Evolutionary conservation across 1,140 invertebrate species (phyloP).

Genomic region (Lucilia sericata): DNA sequence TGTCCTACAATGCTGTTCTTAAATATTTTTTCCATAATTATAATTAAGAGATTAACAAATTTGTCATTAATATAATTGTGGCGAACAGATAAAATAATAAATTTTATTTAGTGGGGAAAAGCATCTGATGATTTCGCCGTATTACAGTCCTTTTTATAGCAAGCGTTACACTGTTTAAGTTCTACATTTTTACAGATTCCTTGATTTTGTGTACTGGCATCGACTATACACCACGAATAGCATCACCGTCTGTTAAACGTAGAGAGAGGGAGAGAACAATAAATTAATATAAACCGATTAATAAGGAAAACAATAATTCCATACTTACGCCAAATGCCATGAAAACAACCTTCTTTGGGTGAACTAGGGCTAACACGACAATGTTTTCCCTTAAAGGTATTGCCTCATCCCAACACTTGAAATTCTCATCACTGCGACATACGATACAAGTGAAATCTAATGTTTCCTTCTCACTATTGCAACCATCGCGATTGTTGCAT

Average conservation of each 20-base stretch:
- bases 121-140: neutral
- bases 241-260: constrained; percentile 48
- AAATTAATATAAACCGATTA: neutral
- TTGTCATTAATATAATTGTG: too few relatives aligned
- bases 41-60: neutral
- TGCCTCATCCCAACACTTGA: constrained; percentile 34
- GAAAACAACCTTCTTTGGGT: constrained; percentile 50
- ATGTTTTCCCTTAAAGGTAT: neutral
- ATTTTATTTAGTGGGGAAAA: neutral
- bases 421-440: constrained; percentile 53
- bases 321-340: constrained; percentile 60
- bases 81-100: too few relatives aligned
- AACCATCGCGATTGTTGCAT: constrained; percentile 46
- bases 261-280: neutral
- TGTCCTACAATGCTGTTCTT: neutral
- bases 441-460: constrained; percentile 48
- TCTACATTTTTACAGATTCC: constrained; percentile 44
- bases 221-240: constrained; percentile 52
- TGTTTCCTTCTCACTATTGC: constrained; percentile 42
- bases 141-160: constrained; percentile 48
- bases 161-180: constrained; percentile 35
- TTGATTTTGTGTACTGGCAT: constrained; percentile 34
- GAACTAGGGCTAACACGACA: neutral
- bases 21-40: neutral
- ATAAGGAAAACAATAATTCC: neutral